A percentile compares a stretch with the other conserved stretches of the same genome.
Conservation (phyloP, 2,113 vertebrate genomes). For the Planiliza haematocheilus region DNA sequence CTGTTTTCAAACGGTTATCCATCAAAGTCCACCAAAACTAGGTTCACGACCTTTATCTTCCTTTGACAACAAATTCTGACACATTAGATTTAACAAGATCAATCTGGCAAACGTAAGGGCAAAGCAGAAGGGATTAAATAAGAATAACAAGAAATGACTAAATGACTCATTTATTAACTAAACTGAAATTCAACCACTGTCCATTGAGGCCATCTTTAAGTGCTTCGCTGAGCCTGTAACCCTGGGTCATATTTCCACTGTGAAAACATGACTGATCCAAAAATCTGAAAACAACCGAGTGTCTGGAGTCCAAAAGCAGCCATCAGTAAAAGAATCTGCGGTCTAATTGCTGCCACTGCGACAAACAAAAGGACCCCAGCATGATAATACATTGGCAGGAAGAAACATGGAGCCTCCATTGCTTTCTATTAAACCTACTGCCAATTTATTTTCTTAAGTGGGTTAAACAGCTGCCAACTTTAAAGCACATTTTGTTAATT, state of each 20-base stretch:
- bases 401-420: neutral
- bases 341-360: constrained; percentile 16
- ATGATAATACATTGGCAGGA: constrained; percentile 6
- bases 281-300: constrained; percentile 8
- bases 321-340: neutral
- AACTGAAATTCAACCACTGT: neutral
- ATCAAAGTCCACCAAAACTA: no score
- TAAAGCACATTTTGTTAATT: neutral
- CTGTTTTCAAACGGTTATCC: no score
- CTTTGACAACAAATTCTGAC: no score
- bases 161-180: neutral
- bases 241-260: constrained; percentile 17
- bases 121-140: no score
- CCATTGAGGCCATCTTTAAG: neutral
- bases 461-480: neutral
- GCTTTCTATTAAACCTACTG: neutral
- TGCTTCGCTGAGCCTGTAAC: neutral
- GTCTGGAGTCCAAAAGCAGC: constrained; percentile 1
- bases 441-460: constrained; percentile 18
- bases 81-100: no score
- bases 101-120: no score
- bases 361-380: constrained; percentile 37
- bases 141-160: neutral
- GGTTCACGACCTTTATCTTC: no score
- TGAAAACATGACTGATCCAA: constrained; percentile 4